Percentiles rank a stretch among this genome's conserved stretches.
Conservation (phyloP, 2,797 vertebrate species). For the Sphenopsis melanotis region DNA sequence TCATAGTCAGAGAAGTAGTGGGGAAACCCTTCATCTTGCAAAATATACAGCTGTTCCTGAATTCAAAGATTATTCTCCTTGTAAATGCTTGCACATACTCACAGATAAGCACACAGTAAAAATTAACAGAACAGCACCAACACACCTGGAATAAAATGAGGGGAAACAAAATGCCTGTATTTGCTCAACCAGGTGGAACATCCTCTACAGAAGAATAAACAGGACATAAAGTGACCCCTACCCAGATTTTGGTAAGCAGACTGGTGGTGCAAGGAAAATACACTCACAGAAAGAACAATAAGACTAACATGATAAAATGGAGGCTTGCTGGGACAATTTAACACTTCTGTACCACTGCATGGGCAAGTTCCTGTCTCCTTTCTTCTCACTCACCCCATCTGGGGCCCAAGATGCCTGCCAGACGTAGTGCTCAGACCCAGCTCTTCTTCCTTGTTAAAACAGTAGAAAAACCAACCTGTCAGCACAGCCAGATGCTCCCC, state of each 20-base stretch:
- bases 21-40: not conserved
- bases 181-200: not conserved
- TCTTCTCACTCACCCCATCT: not conserved
- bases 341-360: not conserved
- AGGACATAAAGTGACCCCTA: not conserved
- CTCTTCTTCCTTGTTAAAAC: not conserved
- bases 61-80: not conserved
- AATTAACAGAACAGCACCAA: not conserved
- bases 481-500: not conserved
- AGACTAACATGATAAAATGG: not conserved
- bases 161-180: not conserved
- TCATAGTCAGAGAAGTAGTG: not conserved
- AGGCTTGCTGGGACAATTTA: not conserved
- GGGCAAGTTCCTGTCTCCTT: not conserved
- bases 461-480: not conserved
- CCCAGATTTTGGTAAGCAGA: not conserved
- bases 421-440: not conserved
- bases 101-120: not conserved
- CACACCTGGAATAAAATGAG: not conserved
- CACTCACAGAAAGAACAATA: not conserved
- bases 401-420: accelerated
- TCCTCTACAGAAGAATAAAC: not conserved
- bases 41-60: not conserved
- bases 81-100: not conserved
- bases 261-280: not conserved